Conservation (phyloP, 2,888 invertebrate genomes). For the Eurois occulta region DNA sequence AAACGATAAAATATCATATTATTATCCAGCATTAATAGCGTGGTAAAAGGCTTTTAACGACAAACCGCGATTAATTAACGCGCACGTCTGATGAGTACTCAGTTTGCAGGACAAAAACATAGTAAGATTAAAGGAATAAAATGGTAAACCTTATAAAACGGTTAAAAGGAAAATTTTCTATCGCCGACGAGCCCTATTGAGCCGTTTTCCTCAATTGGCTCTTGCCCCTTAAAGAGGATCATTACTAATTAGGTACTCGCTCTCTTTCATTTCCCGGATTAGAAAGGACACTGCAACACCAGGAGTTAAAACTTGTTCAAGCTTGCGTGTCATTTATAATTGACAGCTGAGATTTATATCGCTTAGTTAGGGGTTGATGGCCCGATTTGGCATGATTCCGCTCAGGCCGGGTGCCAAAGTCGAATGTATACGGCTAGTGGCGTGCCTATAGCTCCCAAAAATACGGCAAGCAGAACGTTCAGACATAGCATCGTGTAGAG, state of each 20-base stretch:
- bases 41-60: conserved; percentile 12
- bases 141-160: neutral
- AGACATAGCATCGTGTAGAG: neutral
- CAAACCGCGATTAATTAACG: neutral
- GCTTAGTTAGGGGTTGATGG: neutral
- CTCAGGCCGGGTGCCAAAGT: neutral
- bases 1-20: neutral
- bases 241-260: conserved; percentile 45
- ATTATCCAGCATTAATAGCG: conserved; percentile 13
- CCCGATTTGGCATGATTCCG: neutral
- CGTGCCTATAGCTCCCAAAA: neutral
- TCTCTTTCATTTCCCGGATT: conserved; percentile 29
- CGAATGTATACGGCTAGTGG: neutral
- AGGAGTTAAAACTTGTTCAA: conserved; percentile 1
- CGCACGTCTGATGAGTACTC: neutral
- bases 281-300: conserved; percentile 17
- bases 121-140: neutral
- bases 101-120: conserved; percentile 5
- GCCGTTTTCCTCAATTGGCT: conserved; percentile 51
- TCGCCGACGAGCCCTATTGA: conserved; percentile 22
- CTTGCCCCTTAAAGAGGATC: conserved; percentile 43
- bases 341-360: neutral
- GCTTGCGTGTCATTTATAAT: neutral
- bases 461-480: neutral
- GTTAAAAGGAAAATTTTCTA: neutral